Evolutionary conservation across 1,140 invertebrate species (phyloP).

Genomic region (Arctopsyche grandis): DNA sequence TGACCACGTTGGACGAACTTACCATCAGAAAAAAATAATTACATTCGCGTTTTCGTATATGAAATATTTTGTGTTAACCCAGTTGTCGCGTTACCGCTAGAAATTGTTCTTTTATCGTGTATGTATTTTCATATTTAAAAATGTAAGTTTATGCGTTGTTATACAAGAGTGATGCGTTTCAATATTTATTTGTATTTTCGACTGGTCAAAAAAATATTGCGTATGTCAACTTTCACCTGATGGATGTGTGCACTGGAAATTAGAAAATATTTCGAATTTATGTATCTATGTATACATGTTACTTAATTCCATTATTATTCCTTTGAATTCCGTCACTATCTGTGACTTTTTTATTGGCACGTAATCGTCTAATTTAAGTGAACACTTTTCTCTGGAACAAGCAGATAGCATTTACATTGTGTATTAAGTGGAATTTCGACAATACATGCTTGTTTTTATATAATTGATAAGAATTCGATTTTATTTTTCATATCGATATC

Average conservation of each 20-base stretch:
- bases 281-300: not conserved
- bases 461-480: no score
- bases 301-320: not conserved
- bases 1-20: conserved; percentile 6
- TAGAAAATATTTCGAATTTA: conserved; percentile 7
- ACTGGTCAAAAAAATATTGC: conserved; percentile 12
- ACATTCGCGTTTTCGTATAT: not conserved
- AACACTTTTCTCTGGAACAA: no score
- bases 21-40: not conserved
- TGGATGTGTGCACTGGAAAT: not conserved
- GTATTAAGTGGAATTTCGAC: no score
- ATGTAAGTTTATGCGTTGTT: not conserved
- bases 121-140: not conserved
- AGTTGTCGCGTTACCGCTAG: conserved; percentile 14
- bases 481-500: no score
- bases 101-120: not conserved
- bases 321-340: not conserved
- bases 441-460: no score
- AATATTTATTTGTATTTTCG: not conserved
- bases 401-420: no score
- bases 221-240: conserved; percentile 26
- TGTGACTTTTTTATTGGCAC: no score
- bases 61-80: conserved; percentile 21
- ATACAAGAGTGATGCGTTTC: conserved; percentile 1
- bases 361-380: no score